Conservation (phyloP, 1,140 invertebrate genomes). For the Holotrichia oblita region DNA sequence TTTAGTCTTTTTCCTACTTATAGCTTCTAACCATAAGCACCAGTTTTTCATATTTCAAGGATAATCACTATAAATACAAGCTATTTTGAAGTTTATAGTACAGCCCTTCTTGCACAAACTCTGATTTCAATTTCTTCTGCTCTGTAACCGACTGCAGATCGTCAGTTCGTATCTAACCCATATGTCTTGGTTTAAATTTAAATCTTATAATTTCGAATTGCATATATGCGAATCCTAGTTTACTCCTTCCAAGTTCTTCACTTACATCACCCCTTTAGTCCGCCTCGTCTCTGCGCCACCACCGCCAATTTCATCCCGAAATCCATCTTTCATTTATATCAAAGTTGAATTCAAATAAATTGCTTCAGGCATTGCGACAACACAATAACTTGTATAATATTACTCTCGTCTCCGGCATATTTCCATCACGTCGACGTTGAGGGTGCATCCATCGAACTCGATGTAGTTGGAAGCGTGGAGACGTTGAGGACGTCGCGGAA, state of each 20-base stretch:
- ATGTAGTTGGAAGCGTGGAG: not conserved
- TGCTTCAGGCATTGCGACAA: constrained; percentile 44
- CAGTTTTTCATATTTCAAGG: too few species aligned
- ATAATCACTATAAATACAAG: too few species aligned
- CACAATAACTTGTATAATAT: constrained; percentile 47
- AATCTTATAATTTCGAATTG: not conserved
- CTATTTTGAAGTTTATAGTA: too few species aligned
- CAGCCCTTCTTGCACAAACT: too few species aligned
- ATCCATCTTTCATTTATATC: constrained; percentile 42
- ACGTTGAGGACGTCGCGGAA: not conserved
- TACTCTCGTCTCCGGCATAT: not conserved
- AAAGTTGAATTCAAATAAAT: constrained; percentile 46
- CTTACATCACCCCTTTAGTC: not conserved
- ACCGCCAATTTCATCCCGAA: constrained; percentile 8
- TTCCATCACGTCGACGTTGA: constrained; percentile 36
- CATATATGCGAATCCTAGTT: not conserved
- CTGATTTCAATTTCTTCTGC: too few species aligned
- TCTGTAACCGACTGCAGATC: too few species aligned
- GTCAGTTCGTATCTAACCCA: too few species aligned
- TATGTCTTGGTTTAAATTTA: too few species aligned
- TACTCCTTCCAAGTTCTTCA: not conserved
- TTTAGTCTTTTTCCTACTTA: too few species aligned
- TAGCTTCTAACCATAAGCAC: too few species aligned
- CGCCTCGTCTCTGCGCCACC: not conserved
- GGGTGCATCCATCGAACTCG: not conserved